These are phyloP conservation scores for Argopecten irradians DNA, from an alignment of 1,140 invertebrate species.

Conservation along the genomic window DNA sequence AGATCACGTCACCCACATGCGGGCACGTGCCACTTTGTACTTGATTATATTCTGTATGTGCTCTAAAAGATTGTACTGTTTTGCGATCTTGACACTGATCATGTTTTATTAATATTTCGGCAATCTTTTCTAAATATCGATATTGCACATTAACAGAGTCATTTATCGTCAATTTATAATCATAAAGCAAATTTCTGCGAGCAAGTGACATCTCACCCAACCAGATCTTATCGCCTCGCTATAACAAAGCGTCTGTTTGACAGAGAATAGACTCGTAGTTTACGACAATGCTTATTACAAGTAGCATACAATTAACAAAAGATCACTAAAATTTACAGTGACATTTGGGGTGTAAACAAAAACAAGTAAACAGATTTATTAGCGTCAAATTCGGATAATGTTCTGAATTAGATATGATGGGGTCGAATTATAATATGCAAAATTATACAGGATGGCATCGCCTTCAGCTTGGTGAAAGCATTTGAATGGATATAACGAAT, in stretches of 20 bases:
- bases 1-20: not conserved
- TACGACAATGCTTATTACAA: not conserved
- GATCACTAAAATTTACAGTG: not conserved
- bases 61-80: not conserved
- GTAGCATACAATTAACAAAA: not conserved
- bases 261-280: not conserved
- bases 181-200: not conserved
- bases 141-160: not conserved
- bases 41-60: not conserved
- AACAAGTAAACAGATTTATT: not conserved
- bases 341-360: not conserved
- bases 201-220: not conserved
- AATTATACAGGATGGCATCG: not conserved
- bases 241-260: not conserved
- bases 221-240: not conserved
- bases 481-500: not conserved
- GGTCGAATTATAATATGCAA: not conserved
- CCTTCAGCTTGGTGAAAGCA: not conserved
- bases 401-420: conserved; percentile 5
- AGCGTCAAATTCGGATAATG: not conserved
- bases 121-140: conserved; percentile 5
- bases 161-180: not conserved
- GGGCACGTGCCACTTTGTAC: not conserved
- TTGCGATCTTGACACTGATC: not conserved
- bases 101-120: not conserved